Evolutionary conservation across 2,888 invertebrate genomes (phyloP), one percentile per base, ranked within the genome.

Genomic region (Lagria hirta): DNA sequence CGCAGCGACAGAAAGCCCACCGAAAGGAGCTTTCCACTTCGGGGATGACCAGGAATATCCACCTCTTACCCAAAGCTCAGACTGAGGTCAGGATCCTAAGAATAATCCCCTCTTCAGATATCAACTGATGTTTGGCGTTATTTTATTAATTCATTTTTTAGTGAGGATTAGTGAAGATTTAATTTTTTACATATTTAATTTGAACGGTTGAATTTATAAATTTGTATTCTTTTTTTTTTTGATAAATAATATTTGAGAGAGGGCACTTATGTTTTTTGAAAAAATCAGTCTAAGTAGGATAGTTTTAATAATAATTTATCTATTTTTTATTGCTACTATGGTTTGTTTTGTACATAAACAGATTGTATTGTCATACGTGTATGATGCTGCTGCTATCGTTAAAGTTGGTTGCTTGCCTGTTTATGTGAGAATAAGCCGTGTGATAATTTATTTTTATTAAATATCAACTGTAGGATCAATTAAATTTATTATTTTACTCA

Each of bases 21-120:
- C 84, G 44, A 81, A 81, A 63, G 82, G 79, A 43, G 73, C 78
- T 54, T 83, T 85, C 72, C 84, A 86, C 68, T 80, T 90, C 71
- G 84, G 86, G 67, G 88, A 90, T 73, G 88, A 86, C 55, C 74
- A 78, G 54, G 89, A 90, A 75, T 90, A 89, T 73, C 90, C 90
- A 57, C 89, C 90, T 51, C 83, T 89, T 64, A 81, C 80, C 40
- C 80, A 81, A 62, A 75, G 75, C 57, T 74, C 74, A 49, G 78
- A 78, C 65, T 77, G 73, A 74, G 61, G 56, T 38, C 40, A 28
- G 42, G 29, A 35, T 12, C 40, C 27, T 41, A 32, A 40, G 6
- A 15, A 37, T 22, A n/a, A n/a, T n/a, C 8, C 33, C 29, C 1
- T 26, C 41, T 18, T 43, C 43, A 28, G 30, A 27, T 61, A 64